These are phyloP conservation scores for Planococcus citri DNA, from an alignment of 1,140 invertebrate genomes.

Conservation along the genomic window DNA sequence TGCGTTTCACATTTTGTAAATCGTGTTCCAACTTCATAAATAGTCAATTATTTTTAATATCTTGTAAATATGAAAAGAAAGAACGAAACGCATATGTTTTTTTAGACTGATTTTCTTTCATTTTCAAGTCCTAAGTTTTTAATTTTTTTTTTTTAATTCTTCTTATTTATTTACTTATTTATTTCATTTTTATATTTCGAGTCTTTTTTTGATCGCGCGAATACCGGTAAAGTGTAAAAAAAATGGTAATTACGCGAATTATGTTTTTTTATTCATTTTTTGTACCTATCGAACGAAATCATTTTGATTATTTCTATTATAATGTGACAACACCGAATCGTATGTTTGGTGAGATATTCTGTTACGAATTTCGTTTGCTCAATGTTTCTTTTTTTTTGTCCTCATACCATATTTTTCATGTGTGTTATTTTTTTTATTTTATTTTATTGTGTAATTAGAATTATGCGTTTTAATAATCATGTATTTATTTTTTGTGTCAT, in stretches of 20 bases:
- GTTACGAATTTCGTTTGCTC: neutral
- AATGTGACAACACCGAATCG: no score
- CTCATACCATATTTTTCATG: conserved; percentile 5
- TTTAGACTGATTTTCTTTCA: neutral
- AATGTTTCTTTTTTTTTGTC: neutral
- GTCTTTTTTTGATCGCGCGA: neutral
- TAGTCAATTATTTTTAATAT: neutral
- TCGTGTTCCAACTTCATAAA: neutral
- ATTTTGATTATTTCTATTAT: neutral
- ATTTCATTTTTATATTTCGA: neutral
- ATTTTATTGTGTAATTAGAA: neutral
- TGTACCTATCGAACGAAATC: neutral
- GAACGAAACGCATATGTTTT: neutral
- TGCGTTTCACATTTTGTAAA: neutral
- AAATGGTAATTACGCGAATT: neutral
- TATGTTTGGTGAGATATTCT: neutral
- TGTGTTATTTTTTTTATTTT: no score
- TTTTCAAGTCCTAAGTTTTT: neutral
- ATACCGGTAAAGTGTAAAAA: neutral
- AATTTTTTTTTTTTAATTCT: neutral
- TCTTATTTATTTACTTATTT: neutral
- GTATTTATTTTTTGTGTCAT: neutral
- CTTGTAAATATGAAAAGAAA: neutral
- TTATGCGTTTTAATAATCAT: neutral
- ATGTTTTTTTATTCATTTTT: neutral